These are phyloP conservation scores for Ichneumon xanthorius DNA, from an alignment of 2,888 invertebrate species.

Conservation along the genomic window DNA sequence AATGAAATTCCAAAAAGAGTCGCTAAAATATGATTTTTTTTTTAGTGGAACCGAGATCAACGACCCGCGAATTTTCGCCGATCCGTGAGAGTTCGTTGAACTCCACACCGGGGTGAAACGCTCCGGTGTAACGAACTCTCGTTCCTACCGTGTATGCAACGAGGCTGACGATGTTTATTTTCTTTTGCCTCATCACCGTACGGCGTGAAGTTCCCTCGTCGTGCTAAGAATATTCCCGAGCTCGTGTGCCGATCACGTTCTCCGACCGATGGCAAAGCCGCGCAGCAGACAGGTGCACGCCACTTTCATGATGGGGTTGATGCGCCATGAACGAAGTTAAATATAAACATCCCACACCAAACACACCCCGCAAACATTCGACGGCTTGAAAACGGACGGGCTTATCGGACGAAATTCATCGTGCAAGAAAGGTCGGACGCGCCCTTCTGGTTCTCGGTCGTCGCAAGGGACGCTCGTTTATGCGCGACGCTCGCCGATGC, in stretches of 20 bases:
- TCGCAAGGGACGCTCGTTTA: background rate
- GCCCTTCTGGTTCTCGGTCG: background rate
- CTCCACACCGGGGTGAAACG: background rate
- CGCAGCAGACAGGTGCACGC: conserved; percentile 7
- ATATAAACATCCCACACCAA: conserved; percentile 18
- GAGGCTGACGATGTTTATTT: conserved; percentile 16
- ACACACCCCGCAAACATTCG: background rate
- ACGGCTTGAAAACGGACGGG: background rate
- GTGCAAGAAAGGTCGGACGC: background rate
- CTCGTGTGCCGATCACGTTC: conserved; percentile 45
- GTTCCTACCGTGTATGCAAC: conserved; percentile 1
- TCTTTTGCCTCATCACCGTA: conserved; percentile 21
- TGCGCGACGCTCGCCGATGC: conserved; percentile 2
- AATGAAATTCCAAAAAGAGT: background rate
- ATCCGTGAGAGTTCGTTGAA: conserved; percentile 35
- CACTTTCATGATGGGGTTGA: background rate
- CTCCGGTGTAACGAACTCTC: conserved; percentile 10
- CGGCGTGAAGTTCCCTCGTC: conserved; percentile 3
- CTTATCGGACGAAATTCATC: background rate
- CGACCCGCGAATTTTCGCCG: background rate
- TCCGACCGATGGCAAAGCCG: conserved; percentile 30
- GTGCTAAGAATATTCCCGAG: conserved; percentile 45
- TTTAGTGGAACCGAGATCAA: background rate
- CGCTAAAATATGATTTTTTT: background rate
- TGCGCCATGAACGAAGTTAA: conserved; percentile 7